phyloP scores from a whole-genome alignment of 2,888 invertebrate genomes.

The Melanostoma mellinum region DNA sequence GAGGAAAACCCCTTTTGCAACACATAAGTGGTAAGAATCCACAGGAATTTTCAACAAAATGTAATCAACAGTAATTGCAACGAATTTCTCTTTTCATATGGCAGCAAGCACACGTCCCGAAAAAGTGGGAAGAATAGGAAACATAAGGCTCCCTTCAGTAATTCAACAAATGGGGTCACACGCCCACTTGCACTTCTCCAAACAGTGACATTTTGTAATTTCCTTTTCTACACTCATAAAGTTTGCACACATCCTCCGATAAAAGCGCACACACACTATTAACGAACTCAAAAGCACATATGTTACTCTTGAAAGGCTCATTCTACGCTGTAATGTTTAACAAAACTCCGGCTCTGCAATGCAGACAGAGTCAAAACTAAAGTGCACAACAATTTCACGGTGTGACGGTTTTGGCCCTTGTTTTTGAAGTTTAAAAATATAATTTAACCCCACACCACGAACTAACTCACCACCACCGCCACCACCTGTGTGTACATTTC shows the following conservation, averaged over 20 bases:
- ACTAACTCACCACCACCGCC: background rate
- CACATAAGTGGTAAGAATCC: constrained; percentile 32
- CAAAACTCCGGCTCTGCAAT: constrained; percentile 59
- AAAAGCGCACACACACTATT: constrained; percentile 5
- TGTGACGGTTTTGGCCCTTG: constrained; percentile 65
- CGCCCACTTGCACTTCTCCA: constrained; percentile 66
- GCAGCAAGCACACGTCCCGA: constrained; percentile 9
- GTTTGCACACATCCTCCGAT: constrained; percentile 1
- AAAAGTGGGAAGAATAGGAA: background rate
- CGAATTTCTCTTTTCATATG: constrained; percentile 31
- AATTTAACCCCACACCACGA: constrained; percentile 12
- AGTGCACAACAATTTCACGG: constrained; percentile 66
- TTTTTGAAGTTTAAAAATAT: constrained; percentile 55
- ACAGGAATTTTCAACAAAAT: constrained; percentile 37
- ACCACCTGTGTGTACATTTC: constrained; percentile 52
- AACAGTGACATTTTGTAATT: constrained; percentile 68
- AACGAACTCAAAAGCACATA: constrained; percentile 38
- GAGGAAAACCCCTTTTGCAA: constrained; percentile 19
- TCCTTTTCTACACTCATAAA: constrained; percentile 29
- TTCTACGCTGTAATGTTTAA: constrained; percentile 12
- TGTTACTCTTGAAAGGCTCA: constrained; percentile 37
- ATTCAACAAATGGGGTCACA: constrained; percentile 62
- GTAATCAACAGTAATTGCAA: constrained; percentile 67
- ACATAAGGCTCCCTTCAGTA: constrained; percentile 24
- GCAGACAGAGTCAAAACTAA: constrained; percentile 42